phyloP scores from a whole-genome alignment of 1,140 invertebrate species.

The Linepithema humile region DNA sequence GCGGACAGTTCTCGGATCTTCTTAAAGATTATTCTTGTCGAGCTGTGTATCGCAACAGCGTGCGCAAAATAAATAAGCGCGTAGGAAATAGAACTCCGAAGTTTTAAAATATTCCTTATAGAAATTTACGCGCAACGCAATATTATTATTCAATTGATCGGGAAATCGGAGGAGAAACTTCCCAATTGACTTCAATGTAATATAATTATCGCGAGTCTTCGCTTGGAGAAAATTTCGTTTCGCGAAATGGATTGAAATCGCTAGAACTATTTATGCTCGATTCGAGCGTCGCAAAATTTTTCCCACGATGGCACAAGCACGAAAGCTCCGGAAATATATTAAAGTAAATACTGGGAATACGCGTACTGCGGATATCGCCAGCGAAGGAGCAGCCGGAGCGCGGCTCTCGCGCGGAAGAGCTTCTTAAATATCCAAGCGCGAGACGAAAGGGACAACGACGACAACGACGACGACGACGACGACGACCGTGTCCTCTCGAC shows the following conservation, averaged over 20 bases:
- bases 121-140: too few species aligned
- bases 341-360: background rate
- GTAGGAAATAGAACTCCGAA: background rate
- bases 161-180: too few species aligned
- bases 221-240: background rate
- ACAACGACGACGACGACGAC: slow-evolving; percentile 11
- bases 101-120: too few species aligned
- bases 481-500: slow-evolving; percentile 19
- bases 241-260: background rate
- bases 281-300: background rate
- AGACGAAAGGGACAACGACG: too few species aligned
- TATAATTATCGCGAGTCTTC: background rate
- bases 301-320: background rate
- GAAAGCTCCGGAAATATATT: background rate
- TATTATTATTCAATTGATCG: too few species aligned
- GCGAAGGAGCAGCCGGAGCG: background rate
- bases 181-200: too few species aligned
- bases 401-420: slow-evolving; percentile 32
- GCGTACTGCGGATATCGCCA: background rate
- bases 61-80: background rate
- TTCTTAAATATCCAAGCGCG: slow-evolving; percentile 40
- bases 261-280: background rate
- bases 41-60: background rate
- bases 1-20: slow-evolving; percentile 38
- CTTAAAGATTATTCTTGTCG: slow-evolving; percentile 17